These are phyloP conservation scores for Psophia crepitans DNA, from an alignment of 2,113 vertebrate genomes.

Conservation along the genomic window DNA sequence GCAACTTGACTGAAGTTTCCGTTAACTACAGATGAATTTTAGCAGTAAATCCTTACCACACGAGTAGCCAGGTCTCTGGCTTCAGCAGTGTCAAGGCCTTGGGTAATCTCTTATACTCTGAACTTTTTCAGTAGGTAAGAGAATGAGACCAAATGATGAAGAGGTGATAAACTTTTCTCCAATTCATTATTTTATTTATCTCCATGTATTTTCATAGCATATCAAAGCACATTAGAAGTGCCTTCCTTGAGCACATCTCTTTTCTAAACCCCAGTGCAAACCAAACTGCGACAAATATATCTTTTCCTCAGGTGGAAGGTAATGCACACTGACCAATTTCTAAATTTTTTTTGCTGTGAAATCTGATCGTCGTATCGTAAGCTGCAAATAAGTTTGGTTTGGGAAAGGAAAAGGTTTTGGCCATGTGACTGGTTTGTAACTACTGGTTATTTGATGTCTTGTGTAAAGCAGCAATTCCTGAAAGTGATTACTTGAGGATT, in stretches of 20 bases:
- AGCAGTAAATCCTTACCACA: background rate
- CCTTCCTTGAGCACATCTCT: background rate
- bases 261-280: background rate
- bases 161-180: background rate
- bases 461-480: background rate
- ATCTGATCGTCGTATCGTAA: background rate
- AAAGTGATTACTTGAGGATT: background rate
- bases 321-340: background rate
- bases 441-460: background rate
- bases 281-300: background rate
- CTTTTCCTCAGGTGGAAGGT: background rate
- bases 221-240: background rate
- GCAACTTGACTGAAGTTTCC: background rate
- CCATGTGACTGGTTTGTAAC: background rate
- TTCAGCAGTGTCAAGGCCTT: background rate
- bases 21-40: background rate
- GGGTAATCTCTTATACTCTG: background rate
- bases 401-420: background rate
- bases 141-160: background rate
- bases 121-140: background rate
- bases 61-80: background rate
- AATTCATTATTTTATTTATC: background rate
- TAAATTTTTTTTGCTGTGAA: background rate
- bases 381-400: background rate
- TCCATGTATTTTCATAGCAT: background rate